phyloP scores from a whole-genome alignment of 2,113 vertebrate genomes.

The Corvus cornix region DNA sequence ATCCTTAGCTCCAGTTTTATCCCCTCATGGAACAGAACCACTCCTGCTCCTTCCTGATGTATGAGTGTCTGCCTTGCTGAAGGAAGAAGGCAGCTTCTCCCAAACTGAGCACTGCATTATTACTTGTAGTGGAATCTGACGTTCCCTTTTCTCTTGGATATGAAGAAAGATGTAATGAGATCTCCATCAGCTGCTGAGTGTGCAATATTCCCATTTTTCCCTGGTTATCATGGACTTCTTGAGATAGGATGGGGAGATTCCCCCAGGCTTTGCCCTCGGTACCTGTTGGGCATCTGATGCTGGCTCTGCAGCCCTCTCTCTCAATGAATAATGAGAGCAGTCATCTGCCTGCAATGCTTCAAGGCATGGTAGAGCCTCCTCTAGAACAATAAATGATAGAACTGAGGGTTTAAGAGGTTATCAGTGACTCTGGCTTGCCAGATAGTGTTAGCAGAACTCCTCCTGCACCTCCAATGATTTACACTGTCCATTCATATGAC shows the following conservation, averaged over 20 bases:
- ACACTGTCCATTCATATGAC: not conserved
- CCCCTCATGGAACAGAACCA: not conserved
- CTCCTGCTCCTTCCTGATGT: not conserved
- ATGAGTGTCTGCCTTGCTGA: not conserved
- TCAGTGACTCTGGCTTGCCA: not conserved
- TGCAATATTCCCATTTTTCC: not conserved
- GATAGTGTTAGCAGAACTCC: not conserved
- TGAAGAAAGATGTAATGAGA: not conserved
- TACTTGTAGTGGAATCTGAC: not conserved
- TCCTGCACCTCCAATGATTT: not conserved
- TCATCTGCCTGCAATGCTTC: not conserved
- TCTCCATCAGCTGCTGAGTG: not conserved
- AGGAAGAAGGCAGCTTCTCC: not conserved
- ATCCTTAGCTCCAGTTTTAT: not conserved
- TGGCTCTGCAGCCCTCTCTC: not conserved
- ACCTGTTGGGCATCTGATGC: not conserved
- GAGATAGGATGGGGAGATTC: not conserved
- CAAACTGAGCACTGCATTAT: not conserved
- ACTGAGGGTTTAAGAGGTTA: not conserved
- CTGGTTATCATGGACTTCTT: not conserved
- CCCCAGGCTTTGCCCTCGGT: not conserved
- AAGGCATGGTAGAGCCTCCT: not conserved
- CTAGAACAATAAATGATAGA: not conserved
- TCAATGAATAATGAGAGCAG: not conserved
- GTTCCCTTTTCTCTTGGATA: not conserved